phyloP scores from a whole-genome alignment of 1,140 invertebrate genomes.

The Drosophila sp. region DNA sequence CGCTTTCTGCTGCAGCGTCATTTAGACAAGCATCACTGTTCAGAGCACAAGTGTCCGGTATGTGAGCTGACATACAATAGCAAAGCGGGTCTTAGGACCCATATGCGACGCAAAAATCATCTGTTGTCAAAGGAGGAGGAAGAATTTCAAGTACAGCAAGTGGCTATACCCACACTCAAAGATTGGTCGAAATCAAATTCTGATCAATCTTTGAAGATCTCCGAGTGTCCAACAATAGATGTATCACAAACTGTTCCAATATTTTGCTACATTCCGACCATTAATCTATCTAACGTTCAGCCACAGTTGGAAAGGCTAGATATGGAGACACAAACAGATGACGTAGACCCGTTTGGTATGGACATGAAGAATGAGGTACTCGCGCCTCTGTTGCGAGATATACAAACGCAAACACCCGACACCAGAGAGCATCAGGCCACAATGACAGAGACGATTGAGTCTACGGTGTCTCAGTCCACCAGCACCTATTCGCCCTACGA shows the following conservation, averaged over 20 bases:
- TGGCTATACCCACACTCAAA: conserved; percentile 34
- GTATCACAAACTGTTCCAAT: conserved; percentile 6
- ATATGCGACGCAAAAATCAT: conserved; percentile 66
- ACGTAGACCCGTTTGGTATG: conserved; percentile 38
- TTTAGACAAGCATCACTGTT: conserved; percentile 84
- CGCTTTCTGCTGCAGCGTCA: conserved; percentile 85
- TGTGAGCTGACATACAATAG: conserved; percentile 61
- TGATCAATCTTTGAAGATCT: background rate
- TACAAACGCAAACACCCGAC: conserved; percentile 60
- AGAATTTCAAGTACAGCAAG: conserved; percentile 22
- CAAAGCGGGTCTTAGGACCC: conserved; percentile 55
- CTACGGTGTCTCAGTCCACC: conserved; percentile 8
- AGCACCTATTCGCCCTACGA: conserved; percentile 33
- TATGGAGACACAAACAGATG: conserved; percentile 66
- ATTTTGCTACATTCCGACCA: conserved; percentile 29
- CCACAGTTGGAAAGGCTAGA: conserved; percentile 48
- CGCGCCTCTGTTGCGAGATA: conserved; percentile 54
- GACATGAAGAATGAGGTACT: conserved; percentile 59
- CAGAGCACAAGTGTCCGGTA: conserved; percentile 80
- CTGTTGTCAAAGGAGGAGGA: background rate
- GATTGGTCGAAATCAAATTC: conserved; percentile 38
- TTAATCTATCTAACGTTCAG: conserved; percentile 36
- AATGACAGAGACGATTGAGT: conserved; percentile 52
- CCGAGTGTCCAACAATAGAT: background rate
- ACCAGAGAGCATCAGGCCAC: conserved; percentile 50